Conservation (phyloP, 2,113 vertebrate species). For the Triplophysa rosa region DNA sequence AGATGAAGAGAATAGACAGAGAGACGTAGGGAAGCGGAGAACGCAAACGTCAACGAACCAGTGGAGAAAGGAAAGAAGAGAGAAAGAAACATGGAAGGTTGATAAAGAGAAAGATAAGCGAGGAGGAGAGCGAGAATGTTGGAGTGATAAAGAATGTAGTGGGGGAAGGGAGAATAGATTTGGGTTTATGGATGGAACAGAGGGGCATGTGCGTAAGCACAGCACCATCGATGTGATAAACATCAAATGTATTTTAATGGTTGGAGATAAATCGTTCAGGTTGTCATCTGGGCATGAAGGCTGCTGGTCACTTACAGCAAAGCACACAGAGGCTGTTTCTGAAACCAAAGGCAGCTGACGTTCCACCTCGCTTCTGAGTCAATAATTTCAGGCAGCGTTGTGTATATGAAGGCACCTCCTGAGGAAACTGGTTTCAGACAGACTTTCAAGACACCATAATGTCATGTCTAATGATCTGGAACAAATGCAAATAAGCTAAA, state of each 20-base stretch:
- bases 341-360: no score
- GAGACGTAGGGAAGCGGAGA: conserved; percentile 31
- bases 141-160: conserved; percentile 61
- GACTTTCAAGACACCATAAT: no score
- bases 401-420: no score
- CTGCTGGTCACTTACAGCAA: conserved; percentile 30
- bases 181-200: conserved; percentile 50
- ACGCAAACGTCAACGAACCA: conserved; percentile 22
- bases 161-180: conserved; percentile 51
- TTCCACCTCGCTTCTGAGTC: no score
- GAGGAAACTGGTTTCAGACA: no score
- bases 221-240: conserved; percentile 53
- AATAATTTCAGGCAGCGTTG: no score
- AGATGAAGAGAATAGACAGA: conserved; percentile 11
- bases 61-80: conserved; percentile 26
- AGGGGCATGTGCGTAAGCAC: conserved; percentile 44
- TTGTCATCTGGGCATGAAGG: conserved; percentile 15
- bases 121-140: conserved; percentile 52
- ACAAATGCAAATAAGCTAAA: no score
- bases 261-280: conserved; percentile 64
- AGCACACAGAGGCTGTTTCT: conserved; percentile 6
- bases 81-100: conserved; percentile 12
- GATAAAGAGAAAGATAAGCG: conserved; percentile 50
- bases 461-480: no score
- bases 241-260: conserved; percentile 74